These are phyloP conservation scores for Threskiornis aethiopicus DNA, from an alignment of 2,797 vertebrate genomes.

Conservation along the genomic window DNA sequence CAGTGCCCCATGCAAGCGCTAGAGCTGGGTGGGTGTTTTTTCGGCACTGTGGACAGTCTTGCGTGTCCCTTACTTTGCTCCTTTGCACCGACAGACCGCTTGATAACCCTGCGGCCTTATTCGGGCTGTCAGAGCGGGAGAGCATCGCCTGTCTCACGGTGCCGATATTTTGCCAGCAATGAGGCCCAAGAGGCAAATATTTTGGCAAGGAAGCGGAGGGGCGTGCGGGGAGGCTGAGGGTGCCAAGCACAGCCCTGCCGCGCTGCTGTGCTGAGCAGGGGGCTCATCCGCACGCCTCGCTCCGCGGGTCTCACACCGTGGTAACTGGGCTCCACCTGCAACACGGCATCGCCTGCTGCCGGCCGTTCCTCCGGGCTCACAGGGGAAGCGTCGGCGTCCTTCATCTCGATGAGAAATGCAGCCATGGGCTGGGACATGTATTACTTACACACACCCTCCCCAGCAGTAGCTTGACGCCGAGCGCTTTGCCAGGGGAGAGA, in stretches of 20 bases:
- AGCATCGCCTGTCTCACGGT: background rate
- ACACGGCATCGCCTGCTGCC: background rate
- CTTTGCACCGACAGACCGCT: background rate
- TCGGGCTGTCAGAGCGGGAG: background rate
- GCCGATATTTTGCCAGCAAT: background rate
- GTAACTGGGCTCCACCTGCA: background rate
- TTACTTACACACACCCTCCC: background rate
- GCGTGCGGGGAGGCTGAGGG: background rate
- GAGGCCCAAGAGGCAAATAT: background rate
- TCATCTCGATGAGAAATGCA: background rate
- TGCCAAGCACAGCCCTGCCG: background rate
- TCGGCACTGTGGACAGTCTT: background rate
- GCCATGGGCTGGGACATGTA: background rate
- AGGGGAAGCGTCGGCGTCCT: background rate
- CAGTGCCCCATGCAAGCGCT: rapidly evolving
- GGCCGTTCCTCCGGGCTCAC: background rate
- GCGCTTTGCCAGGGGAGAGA: background rate
- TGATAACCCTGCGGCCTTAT: background rate
- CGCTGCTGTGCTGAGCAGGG: background rate
- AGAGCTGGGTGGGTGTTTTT: background rate
- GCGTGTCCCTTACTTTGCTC: background rate
- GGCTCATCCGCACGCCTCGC: rapidly evolving
- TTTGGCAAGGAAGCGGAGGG: background rate
- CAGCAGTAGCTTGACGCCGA: background rate
- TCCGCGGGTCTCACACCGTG: rapidly evolving